phyloP scores from a whole-genome alignment of 2,888 invertebrate genomes.

The Synergus itoensis region DNA sequence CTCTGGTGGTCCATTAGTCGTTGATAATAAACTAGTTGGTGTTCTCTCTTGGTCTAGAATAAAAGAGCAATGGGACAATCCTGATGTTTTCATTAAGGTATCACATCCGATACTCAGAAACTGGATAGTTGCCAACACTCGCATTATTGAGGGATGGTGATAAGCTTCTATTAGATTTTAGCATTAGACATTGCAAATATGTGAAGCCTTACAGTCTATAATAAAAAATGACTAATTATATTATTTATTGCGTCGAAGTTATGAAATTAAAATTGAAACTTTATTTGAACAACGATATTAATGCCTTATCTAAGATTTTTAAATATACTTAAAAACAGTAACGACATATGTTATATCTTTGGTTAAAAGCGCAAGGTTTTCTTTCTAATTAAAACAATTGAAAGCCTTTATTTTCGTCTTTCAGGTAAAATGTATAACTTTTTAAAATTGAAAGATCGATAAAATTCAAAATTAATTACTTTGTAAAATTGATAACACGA shows the following conservation, averaged over 20 bases:
- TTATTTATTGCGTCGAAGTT: background rate
- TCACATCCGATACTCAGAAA: no score
- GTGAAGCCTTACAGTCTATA: no score
- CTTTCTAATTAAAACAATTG: slow-evolving; percentile 34
- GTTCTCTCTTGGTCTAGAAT: no score
- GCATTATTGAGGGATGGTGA: no score
- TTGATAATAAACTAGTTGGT: no score
- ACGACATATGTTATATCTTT: slow-evolving; percentile 3
- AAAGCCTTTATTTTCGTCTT: background rate
- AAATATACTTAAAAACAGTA: slow-evolving; percentile 38
- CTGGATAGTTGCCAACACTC: no score
- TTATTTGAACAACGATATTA: slow-evolving; percentile 29
- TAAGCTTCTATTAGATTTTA: no score
- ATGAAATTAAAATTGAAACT: slow-evolving; percentile 31
- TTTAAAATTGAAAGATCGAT: slow-evolving; percentile 29
- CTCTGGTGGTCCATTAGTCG: no score
- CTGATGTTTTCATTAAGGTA: no score
- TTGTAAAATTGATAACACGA: slow-evolving; percentile 7
- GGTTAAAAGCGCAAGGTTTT: background rate
- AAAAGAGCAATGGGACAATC: no score
- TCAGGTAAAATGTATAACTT: slow-evolving; percentile 25
- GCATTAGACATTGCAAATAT: no score
- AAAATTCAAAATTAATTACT: slow-evolving; percentile 10
- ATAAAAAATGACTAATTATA: background rate
- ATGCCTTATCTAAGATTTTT: slow-evolving; percentile 6